Percentiles rank a stretch among this genome's conserved stretches.
Evolutionary conservation across 2,113 vertebrate genomes (phyloP).

Genomic region (Oncorhynchus gorbuscha): DNA sequence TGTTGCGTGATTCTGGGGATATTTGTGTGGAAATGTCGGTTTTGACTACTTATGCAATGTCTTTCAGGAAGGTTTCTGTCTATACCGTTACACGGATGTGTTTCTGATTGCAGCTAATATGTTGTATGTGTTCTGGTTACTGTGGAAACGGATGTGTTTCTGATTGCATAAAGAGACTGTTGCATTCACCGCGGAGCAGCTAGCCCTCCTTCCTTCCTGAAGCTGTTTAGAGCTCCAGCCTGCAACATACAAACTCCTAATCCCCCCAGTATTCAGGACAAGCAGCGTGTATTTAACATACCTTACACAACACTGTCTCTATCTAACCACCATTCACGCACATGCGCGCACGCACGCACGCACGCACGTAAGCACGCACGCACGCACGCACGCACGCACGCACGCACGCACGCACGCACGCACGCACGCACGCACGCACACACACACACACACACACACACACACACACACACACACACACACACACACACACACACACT

Average conservation of each 20-base stretch:
- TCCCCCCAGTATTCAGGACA: too few relatives aligned
- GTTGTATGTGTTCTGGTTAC: neutral
- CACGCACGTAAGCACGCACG: neutral
- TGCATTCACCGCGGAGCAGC: too few relatives aligned
- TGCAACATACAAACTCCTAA: conserved; percentile 12
- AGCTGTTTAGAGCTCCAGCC: conserved; percentile 46
- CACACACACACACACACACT: neutral
- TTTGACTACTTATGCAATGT: too few relatives aligned
- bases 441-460: neutral
- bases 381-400: neutral
- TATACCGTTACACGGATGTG: too few relatives aligned
- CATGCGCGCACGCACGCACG: neutral
- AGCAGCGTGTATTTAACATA: neutral
- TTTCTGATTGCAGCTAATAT: neutral
- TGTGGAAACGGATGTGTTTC: too few relatives aligned
- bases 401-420: neutral
- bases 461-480: neutral
- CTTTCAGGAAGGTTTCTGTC: too few relatives aligned
- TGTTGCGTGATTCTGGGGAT: too few relatives aligned
- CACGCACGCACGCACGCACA: neutral
- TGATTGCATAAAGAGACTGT: too few relatives aligned
- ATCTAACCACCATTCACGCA: neutral
- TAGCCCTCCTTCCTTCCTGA: conserved; percentile 31
- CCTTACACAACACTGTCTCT: neutral
- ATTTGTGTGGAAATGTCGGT: too few relatives aligned